Evolutionary conservation across 2,797 vertebrate species (phyloP).

Genomic region (Squalus acanthias): DNA sequence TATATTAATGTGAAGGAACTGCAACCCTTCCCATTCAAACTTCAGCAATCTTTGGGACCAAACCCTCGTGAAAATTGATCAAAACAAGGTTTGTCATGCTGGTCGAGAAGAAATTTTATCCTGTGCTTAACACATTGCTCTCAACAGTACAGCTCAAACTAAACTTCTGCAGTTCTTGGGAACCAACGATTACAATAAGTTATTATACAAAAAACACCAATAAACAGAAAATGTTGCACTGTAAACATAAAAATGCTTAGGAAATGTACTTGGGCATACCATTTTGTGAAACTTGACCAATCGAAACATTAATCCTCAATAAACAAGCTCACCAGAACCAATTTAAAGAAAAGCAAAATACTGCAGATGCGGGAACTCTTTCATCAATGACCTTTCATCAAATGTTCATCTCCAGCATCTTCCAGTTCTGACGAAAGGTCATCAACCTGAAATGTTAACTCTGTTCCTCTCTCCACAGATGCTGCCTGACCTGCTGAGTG

Average conservation of each 20-base stretch:
- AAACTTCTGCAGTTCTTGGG: neutral
- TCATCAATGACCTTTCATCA: neutral
- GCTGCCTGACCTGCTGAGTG: neutral
- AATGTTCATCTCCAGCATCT: neutral
- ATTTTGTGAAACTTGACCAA: conserved; percentile 5
- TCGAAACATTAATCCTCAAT: neutral
- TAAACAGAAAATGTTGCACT: neutral
- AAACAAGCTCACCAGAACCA: neutral
- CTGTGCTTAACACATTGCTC: neutral
- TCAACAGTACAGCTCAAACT: neutral
- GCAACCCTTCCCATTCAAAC: neutral
- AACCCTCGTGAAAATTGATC: neutral
- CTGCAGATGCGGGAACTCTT: neutral
- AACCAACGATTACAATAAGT: neutral
- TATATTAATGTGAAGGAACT: neutral
- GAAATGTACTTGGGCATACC: neutral
- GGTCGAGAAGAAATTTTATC: neutral
- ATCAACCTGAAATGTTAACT: neutral
- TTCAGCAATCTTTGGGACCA: neutral
- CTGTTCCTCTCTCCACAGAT: neutral
- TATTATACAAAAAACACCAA: neutral
- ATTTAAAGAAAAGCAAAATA: neutral
- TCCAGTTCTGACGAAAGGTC: neutral
- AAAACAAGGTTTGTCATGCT: neutral
- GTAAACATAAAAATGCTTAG: neutral